Evolutionary conservation across 30 jellyfish, hydroid and myxozoan genomes (phyloP).

Genomic region (Aurelia sp.): DNA sequence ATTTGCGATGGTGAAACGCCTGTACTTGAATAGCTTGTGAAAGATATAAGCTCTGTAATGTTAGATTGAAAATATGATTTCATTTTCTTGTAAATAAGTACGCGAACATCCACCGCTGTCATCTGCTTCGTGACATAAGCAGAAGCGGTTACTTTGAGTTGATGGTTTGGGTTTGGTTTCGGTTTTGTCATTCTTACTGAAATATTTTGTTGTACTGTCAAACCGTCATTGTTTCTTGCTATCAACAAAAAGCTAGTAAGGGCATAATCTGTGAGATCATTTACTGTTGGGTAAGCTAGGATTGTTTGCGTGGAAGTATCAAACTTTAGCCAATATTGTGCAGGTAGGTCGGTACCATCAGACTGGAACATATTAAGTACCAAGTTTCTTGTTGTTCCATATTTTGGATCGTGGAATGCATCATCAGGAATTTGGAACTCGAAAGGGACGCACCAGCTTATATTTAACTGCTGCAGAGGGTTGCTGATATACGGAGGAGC

Average conservation of each 20-base stretch:
- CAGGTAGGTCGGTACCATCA: constrained; percentile 29
- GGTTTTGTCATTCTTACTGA: constrained; percentile 20
- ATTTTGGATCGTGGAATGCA: constrained; percentile 49
- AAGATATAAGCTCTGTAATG: constrained; percentile 24
- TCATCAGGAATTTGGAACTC: constrained; percentile 50
- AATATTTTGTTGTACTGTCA: constrained; percentile 29
- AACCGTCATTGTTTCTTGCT: constrained; percentile 78
- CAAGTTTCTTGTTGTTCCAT: constrained; percentile 75
- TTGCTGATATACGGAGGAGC: constrained; percentile 28
- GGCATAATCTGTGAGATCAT: constrained; percentile 29
- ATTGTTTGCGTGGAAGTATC: constrained; percentile 66
- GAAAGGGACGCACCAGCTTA: constrained; percentile 63
- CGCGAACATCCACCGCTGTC: constrained; percentile 44
- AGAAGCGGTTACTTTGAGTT: constrained; percentile 44
- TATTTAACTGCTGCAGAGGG: constrained; percentile 29
- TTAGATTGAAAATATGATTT: constrained; percentile 37
- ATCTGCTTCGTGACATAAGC: constrained; percentile 20
- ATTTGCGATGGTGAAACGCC: constrained; percentile 24
- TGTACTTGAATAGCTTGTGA: constrained; percentile 15
- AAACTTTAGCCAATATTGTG: constrained; percentile 68
- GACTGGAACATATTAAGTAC: constrained; percentile 21
- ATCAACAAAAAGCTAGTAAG: constrained; percentile 5
- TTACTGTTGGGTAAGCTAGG: constrained; percentile 51
- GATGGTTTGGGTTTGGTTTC: constrained; percentile 50
- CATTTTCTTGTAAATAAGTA: constrained; percentile 31